Percentiles rank a stretch among this genome's conserved stretches.
These are phyloP conservation scores for Arrhopalites spinosus DNA, from an alignment of 2,888 invertebrate genomes.

Conservation along the genomic window DNA sequence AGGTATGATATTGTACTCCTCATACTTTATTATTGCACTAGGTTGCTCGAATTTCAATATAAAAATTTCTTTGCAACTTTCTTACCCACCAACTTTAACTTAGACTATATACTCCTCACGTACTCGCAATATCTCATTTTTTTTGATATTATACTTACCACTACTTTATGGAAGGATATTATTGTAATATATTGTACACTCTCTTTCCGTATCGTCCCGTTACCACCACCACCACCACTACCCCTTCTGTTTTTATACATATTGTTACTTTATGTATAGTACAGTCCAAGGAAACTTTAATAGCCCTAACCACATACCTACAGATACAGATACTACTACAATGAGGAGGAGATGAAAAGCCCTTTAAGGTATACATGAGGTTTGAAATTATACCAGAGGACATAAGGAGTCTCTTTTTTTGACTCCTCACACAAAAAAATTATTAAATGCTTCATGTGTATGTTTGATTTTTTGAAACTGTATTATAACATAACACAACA, in stretches of 20 bases:
- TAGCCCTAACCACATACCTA: background rate
- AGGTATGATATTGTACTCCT: too few relatives aligned
- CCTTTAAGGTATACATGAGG: background rate
- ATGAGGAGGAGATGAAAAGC: background rate
- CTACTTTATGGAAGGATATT: too few relatives aligned
- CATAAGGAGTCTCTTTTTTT: too few relatives aligned
- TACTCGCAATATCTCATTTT: conserved; percentile 11
- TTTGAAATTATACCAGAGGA: background rate
- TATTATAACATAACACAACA: background rate
- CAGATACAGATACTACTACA: too few relatives aligned
- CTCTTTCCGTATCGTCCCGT: conserved; percentile 11
- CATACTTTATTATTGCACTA: too few relatives aligned
- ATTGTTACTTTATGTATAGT: too few relatives aligned
- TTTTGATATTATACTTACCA: background rate
- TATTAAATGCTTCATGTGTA: background rate
- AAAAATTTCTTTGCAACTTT: background rate
- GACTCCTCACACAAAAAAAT: too few relatives aligned
- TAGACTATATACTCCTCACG: background rate
- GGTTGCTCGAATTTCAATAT: too few relatives aligned
- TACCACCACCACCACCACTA: background rate
- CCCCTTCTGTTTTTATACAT: too few relatives aligned
- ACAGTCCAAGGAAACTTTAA: too few relatives aligned
- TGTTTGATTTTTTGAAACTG: conserved; percentile 13
- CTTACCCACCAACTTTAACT: background rate
- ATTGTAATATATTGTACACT: too few relatives aligned